A percentile compares a stretch with the other conserved stretches of the same genome.
Evolutionary conservation across 2,888 invertebrate genomes (phyloP).

Genomic region (Amiota mariae): DNA sequence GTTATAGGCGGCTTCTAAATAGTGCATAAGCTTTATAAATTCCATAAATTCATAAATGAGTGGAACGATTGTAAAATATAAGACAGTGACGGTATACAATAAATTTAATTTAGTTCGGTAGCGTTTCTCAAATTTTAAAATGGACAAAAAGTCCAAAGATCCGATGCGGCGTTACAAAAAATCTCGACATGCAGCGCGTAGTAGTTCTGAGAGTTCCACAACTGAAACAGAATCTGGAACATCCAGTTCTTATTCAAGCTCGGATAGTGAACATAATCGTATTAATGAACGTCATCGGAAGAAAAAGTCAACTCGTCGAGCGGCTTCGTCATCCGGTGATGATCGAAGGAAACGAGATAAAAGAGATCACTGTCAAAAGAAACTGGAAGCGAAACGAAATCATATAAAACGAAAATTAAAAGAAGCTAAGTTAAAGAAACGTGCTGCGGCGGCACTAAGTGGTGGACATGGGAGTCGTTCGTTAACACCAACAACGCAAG

Average conservation of each 20-base stretch:
- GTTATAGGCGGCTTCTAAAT: no score
- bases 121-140: slow-evolving; percentile 28
- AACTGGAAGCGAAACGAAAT: slow-evolving; percentile 71
- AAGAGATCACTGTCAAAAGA: slow-evolving; percentile 71
- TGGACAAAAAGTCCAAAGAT: slow-evolving; percentile 73
- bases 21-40: no score
- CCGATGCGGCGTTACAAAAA: slow-evolving; percentile 71
- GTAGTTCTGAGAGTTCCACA: slow-evolving; percentile 70
- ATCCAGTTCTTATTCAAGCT: slow-evolving; percentile 70
- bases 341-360: slow-evolving; percentile 71
- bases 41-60: no score
- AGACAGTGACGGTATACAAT: no score
- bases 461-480: slow-evolving; percentile 68
- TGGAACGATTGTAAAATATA: no score
- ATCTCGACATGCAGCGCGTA: slow-evolving; percentile 61
- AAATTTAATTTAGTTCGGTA: no score
- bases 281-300: slow-evolving; percentile 71
- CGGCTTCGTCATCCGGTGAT: slow-evolving; percentile 77
- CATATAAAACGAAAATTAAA: slow-evolving; percentile 71
- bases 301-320: slow-evolving; percentile 73
- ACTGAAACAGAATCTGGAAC: slow-evolving; percentile 69
- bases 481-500: slow-evolving; percentile 68
- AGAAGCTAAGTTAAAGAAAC: slow-evolving; percentile 71
- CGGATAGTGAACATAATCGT: slow-evolving; percentile 64
- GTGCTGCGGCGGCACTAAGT: slow-evolving; percentile 61